A percentile compares a stretch with the other conserved stretches of the same genome.
These are phyloP conservation scores for Lycocorax pyrrhopterus DNA, from an alignment of 2,113 vertebrate genomes.

Conservation along the genomic window DNA sequence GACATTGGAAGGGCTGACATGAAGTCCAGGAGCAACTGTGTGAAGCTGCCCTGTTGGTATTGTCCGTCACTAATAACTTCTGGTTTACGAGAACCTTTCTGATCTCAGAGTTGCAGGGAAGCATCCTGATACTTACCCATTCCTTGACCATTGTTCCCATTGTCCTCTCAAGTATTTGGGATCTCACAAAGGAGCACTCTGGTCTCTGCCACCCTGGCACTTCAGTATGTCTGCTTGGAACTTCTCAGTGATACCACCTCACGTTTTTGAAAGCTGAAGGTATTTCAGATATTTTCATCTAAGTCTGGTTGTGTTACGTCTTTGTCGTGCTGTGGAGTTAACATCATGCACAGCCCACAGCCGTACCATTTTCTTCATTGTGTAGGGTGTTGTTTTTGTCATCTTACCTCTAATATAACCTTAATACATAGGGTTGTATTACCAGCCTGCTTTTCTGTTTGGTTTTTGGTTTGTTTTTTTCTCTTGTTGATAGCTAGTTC, in stretches of 20 bases:
- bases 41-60: not conserved
- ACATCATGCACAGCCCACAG: not conserved
- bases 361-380: not conserved
- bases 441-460: not conserved
- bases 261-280: not conserved
- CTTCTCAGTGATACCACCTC: not conserved
- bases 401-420: not conserved
- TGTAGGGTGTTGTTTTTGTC: not conserved
- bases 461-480: not conserved
- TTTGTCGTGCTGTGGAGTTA: not conserved
- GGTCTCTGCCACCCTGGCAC: not conserved
- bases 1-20: not conserved
- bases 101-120: not conserved
- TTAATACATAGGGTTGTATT: not conserved
- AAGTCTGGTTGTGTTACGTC: not conserved
- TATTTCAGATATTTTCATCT: not conserved
- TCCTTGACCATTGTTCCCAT: not conserved
- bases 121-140: not conserved
- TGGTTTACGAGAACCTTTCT: not conserved
- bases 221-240: not conserved
- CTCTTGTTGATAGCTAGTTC: not conserved
- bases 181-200: not conserved
- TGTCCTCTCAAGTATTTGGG: not conserved
- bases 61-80: not conserved
- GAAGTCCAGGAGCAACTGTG: not conserved